phyloP scores from a whole-genome alignment of 2,113 vertebrate species.

The Xenopus borealis region DNA sequence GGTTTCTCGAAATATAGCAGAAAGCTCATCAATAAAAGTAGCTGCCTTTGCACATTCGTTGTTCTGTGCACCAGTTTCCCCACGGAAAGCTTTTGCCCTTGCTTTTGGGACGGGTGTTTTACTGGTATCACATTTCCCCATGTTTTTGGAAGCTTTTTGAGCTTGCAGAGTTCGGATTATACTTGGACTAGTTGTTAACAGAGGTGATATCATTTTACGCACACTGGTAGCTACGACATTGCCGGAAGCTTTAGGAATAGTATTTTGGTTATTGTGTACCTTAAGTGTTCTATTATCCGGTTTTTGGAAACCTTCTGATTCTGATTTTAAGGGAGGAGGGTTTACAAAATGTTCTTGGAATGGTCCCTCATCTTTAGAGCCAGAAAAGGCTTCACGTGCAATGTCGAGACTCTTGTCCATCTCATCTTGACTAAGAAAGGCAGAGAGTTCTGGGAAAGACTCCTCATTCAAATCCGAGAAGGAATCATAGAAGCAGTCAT shows the following conservation, averaged over 20 bases:
- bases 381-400: slow-evolving; percentile 81
- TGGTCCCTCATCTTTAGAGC: slow-evolving; percentile 53
- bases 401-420: slow-evolving; percentile 87
- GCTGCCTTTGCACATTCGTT: slow-evolving; percentile 85
- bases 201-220: slow-evolving; percentile 51
- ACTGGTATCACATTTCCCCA: slow-evolving; percentile 43
- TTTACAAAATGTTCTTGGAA: slow-evolving; percentile 42
- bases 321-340: slow-evolving; percentile 45
- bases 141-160: slow-evolving; percentile 47
- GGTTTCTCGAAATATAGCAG: slow-evolving; percentile 87
- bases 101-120: slow-evolving; percentile 22
- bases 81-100: slow-evolving; percentile 47
- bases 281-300: neutral
- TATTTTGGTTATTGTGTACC: slow-evolving; percentile 30
- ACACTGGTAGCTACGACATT: slow-evolving; percentile 48
- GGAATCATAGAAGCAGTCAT: slow-evolving; percentile 74
- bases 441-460: slow-evolving; percentile 74
- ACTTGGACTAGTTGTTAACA: slow-evolving; percentile 60
- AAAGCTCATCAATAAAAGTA: slow-evolving; percentile 90
- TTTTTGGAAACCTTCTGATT: slow-evolving; percentile 23
- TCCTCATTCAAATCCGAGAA: slow-evolving; percentile 72
- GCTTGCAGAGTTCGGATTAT: slow-evolving; percentile 58
- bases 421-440: slow-evolving; percentile 91
- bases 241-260: slow-evolving; percentile 19
- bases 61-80: slow-evolving; percentile 65